phyloP scores from a whole-genome alignment of 2,113 vertebrate species.

The Paraplagusia blochii region DNA sequence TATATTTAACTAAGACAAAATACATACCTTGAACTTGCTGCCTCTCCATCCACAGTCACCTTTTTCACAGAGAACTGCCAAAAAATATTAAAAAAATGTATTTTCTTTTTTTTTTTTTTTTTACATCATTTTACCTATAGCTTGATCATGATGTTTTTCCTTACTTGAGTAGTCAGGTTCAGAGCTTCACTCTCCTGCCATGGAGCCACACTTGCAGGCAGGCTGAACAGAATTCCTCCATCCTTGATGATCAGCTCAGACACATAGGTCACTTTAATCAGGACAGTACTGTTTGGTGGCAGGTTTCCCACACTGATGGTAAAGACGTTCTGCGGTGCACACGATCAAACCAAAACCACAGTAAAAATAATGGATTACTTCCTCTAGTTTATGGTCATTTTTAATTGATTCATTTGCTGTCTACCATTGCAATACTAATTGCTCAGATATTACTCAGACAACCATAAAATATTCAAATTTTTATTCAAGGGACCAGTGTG shows the following conservation, averaged over 20 bases:
- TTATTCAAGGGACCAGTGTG: no score
- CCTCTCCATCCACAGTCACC: constrained; percentile 73
- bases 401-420: no score
- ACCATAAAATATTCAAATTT: no score
- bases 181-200: constrained; percentile 83
- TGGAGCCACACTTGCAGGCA: constrained; percentile 81
- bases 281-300: constrained; percentile 77
- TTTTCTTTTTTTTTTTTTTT: no score
- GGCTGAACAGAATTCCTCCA: constrained; percentile 70
- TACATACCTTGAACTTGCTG: constrained; percentile 71
- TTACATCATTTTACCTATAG: neutral
- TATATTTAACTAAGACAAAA: neutral
- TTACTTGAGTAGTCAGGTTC: constrained; percentile 84
- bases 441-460: no score
- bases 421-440: no score
- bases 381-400: no score
- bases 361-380: neutral
- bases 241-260: constrained; percentile 76
- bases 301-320: constrained; percentile 88
- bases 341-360: neutral
- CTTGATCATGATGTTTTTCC: neutral
- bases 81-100: neutral
- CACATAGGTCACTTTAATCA: constrained; percentile 87
- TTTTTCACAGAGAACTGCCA: constrained; percentile 76
- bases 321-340: constrained; percentile 79